These are phyloP conservation scores for Orthonevra nobilis DNA, from an alignment of 2,888 invertebrate genomes.

Conservation along the genomic window DNA sequence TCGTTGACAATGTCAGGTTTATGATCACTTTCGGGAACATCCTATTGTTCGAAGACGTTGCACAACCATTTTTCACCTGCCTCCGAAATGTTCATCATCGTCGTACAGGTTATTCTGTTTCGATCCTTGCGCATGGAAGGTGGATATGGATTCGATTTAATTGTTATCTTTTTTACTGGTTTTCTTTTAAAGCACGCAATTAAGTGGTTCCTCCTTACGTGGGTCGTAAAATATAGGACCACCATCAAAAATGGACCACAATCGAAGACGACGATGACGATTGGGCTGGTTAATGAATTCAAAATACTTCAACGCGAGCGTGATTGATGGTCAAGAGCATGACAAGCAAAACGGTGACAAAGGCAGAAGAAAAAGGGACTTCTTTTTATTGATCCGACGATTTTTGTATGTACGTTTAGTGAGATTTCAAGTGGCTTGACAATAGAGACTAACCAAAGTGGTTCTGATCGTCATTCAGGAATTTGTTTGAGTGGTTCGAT, in stretches of 20 bases:
- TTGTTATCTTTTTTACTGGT: constrained; percentile 27
- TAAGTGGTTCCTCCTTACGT: constrained; percentile 30
- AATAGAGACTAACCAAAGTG: too few species aligned
- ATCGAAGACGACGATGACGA: constrained; percentile 1
- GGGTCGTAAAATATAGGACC: not conserved
- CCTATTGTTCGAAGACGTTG: constrained; percentile 42
- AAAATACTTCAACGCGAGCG: constrained; percentile 4
- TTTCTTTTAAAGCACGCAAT: constrained; percentile 25
- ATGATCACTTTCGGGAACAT: constrained; percentile 21
- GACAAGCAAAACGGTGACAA: constrained; percentile 25
- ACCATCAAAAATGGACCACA: constrained; percentile 35
- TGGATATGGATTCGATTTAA: constrained; percentile 38
- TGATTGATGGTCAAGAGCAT: constrained; percentile 43
- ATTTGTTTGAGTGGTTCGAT: too few species aligned
- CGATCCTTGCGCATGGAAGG: constrained; percentile 28
- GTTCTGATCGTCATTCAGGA: too few species aligned
- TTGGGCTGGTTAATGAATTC: constrained; percentile 24
- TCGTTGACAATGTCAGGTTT: constrained; percentile 41
- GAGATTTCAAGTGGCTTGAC: constrained; percentile 21
- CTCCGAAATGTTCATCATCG: not conserved
- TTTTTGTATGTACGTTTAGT: constrained; percentile 15
- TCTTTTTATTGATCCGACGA: constrained; percentile 18
- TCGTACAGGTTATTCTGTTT: not conserved
- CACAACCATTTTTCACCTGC: constrained; percentile 58
- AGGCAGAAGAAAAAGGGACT: not conserved